Evolutionary conservation across 2,113 vertebrate species (phyloP), one percentile per base, ranked within the genome.

Genomic region (Forbesichthys papilliferus): DNA sequence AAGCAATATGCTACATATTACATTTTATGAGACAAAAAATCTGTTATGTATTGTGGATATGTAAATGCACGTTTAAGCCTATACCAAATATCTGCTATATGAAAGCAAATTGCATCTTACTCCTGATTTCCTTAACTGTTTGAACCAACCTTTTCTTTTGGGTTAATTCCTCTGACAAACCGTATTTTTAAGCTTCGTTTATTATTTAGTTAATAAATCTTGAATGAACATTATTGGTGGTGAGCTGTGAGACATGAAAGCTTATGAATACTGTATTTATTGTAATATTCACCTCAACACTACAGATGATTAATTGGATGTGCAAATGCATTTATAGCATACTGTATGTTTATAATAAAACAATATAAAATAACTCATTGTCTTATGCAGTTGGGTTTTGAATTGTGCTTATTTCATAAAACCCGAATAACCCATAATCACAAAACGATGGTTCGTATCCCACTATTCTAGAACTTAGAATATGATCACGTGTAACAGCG

Each of bases 271-370:
- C 91, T 92, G 93, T 97, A 98, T 98, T 97, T 99, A 98, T 98
- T 98, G 94, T 94, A 91, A 95, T 95, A 94, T 92, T 94, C 93
- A 92, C 93, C 92, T 93, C 91, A 93, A 93, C 87, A 93, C 93
- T 94, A 91, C 92, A 93, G 74, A 91, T 93, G 92, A 94, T 93
- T 90, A 89, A 94, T 90, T 77, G 88, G 84, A 84, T 88, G 90
- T 90, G 91, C 94, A 92, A 94, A 89, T 86, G 93, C 94, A 86
- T 96, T 98, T 96, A 94, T 95, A 95, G 92, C 90, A 92, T 94
- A 95, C 71, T 95, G 93, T 98, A 95, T 95, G 96, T 98, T 98
- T 98, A 95, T 98, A 97, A 98, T 98, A 98, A 99, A 99, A 95
- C 75, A 75, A 90, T 94, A 82, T 92, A 94, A 92, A 91, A 69